Conservation (phyloP, 1,140 invertebrate genomes). For the Steinernema feltiae region DNA sequence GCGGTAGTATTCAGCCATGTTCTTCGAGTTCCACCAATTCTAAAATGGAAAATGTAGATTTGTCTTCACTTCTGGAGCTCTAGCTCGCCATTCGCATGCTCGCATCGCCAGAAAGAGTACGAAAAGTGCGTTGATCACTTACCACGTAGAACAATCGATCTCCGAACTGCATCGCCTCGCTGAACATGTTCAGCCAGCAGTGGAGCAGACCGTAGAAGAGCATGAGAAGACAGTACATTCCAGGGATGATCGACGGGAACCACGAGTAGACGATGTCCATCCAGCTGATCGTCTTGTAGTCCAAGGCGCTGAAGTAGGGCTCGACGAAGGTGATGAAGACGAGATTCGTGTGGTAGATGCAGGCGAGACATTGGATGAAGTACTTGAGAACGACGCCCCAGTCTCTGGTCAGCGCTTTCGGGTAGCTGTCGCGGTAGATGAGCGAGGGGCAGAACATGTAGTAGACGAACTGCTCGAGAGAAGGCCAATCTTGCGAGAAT, state of each 20-base stretch:
- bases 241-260: constrained; percentile 53
- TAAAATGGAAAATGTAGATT: constrained; percentile 59
- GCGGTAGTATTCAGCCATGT: constrained; percentile 75
- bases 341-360: constrained; percentile 54
- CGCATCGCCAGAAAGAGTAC: too few species aligned
- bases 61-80: too few species aligned
- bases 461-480: constrained; percentile 49
- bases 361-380: constrained; percentile 40
- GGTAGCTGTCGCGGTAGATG: constrained; percentile 50
- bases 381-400: constrained; percentile 46
- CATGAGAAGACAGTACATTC: constrained; percentile 47
- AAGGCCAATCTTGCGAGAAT: constrained; percentile 29
- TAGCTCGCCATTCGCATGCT: too few species aligned
- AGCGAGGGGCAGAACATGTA: constrained; percentile 55
- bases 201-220: constrained; percentile 56
- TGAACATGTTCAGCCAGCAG: constrained; percentile 51
- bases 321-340: constrained; percentile 46
- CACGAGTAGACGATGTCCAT: constrained; percentile 34
- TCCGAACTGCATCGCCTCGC: constrained; percentile 52
- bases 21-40: constrained; percentile 89
- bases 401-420: constrained; percentile 32
- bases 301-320: constrained; percentile 37
- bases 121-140: neutral
- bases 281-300: constrained; percentile 33
- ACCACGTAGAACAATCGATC: constrained; percentile 53